Base-by-base conservation (phyloP, 2,113 vertebrate genomes). In the Tetrao urogallus region DNA sequence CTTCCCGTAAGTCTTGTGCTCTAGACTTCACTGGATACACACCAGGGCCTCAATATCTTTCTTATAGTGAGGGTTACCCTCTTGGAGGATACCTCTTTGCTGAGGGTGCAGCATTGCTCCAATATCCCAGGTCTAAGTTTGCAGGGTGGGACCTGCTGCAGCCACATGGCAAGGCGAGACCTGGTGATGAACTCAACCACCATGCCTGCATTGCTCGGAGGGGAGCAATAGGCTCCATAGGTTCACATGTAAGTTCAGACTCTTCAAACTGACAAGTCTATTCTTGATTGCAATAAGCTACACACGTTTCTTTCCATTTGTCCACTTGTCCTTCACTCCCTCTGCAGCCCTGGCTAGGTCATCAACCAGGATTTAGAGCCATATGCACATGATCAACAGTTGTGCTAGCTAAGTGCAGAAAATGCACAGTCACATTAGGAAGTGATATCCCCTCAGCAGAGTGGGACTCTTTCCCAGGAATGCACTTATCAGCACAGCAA, bases 341-440 rank as follows among this genome's bases (percentile, higher is more conserved):
- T 17, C 45, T 54, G 16, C 42, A 60, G 32, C 28, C 16, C 19
- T 42, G 67, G 63, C 43, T 77, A 50, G 43, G 42, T 74, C 60
- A 80, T 40, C 71, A 82, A 50, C 78, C 7, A 15, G 34, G 32
- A 28, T 61, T 83, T 76, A 83, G 34, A 71, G 16, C 57, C 65
- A 24, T 60, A 74, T 69, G 67, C 18, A 72, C 34, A 18, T 5
- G 14, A 54, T 57, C 76, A 74, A 50, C 88, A 91, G 90, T 89
- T 28, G 28, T 42, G 66, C 11, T 77, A 8, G 42, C 11, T 63
- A 91, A 87, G 13, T 52, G 34, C 70, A 94, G 82, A 89, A 95
- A 91, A 71, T 47, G 60, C 47, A 2, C 47, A 2, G 73, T 58
- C 86, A 74, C 82, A 58, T 84, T 61, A 54, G 73, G 73, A 90